Conservation (phyloP, 2,888 invertebrate genomes). For the Glaucopsyche alexis region DNA sequence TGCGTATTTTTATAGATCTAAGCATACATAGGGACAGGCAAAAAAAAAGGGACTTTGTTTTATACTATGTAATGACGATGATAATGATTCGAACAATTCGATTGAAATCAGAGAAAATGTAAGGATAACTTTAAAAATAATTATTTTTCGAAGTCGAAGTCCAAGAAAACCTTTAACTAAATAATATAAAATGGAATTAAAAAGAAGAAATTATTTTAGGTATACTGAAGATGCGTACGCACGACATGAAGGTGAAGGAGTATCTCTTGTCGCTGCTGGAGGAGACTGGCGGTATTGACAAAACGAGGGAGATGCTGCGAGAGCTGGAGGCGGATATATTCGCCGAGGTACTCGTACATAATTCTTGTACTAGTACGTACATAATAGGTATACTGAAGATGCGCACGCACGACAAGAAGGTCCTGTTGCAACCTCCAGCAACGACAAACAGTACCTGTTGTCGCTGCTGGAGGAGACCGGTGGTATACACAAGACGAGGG, state of each 20-base stretch:
- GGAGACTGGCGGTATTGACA: slow-evolving; percentile 29
- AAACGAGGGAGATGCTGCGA: slow-evolving; percentile 13
- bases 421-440: too few relatives aligned
- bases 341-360: slow-evolving; percentile 8
- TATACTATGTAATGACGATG: too few relatives aligned
- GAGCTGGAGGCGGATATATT: slow-evolving; percentile 23
- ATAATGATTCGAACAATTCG: too few relatives aligned
- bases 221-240: slow-evolving; percentile 28
- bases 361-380: too few relatives aligned
- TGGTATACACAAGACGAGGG: slow-evolving; percentile 32
- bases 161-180: too few relatives aligned
- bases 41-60: too few relatives aligned
- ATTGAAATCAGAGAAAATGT: too few relatives aligned
- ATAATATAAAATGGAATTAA: too few relatives aligned
- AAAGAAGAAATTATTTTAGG: neutral
- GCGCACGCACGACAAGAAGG: neutral
- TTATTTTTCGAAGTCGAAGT: too few relatives aligned
- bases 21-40: too few relatives aligned
- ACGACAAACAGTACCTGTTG: slow-evolving; percentile 28
- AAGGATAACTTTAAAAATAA: too few relatives aligned
- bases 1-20: too few relatives aligned
- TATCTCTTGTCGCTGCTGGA: slow-evolving; percentile 28
- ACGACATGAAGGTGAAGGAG: slow-evolving; percentile 15
- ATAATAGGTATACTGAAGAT: slow-evolving; percentile 31
- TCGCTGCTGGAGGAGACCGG: slow-evolving; percentile 28